phyloP scores from a whole-genome alignment of 2,113 vertebrate species.

The Ictalurus punctatus region DNA sequence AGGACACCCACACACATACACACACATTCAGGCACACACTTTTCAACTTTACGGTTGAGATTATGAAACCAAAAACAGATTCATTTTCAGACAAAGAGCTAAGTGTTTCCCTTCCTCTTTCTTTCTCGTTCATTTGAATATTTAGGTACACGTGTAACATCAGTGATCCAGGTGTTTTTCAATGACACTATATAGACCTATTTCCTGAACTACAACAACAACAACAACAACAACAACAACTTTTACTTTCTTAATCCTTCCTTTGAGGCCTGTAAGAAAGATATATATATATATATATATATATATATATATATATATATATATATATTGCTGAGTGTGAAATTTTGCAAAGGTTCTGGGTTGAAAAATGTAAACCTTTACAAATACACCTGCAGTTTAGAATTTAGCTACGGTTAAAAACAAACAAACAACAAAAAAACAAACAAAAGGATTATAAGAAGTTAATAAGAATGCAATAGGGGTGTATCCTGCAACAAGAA shows the following conservation, averaged over 20 bases:
- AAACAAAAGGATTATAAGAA: not conserved
- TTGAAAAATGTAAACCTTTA: not conserved
- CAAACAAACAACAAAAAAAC: too few species aligned
- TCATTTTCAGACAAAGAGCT: not conserved
- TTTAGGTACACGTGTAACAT: not conserved
- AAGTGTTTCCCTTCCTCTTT: not conserved
- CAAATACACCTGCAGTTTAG: conserved; percentile 1
- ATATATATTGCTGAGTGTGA: not conserved
- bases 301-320: too few species aligned
- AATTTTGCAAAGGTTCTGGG: not conserved
- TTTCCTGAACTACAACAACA: too few species aligned
- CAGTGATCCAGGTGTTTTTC: not conserved
- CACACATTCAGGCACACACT: not conserved
- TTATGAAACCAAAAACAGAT: not conserved
- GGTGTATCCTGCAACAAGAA: not conserved
- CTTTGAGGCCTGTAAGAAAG: not conserved
- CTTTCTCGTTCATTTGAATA: conserved; percentile 8
- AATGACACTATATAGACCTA: not conserved
- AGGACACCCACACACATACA: not conserved
- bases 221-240: too few species aligned
- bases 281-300: too few species aligned
- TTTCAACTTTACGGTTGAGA: not conserved
- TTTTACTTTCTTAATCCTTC: not conserved
- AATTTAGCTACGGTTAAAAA: not conserved
- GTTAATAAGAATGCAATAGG: not conserved